phyloP scores from a whole-genome alignment of 2,888 invertebrate species.

The Lordiphosa andalusiaca region DNA sequence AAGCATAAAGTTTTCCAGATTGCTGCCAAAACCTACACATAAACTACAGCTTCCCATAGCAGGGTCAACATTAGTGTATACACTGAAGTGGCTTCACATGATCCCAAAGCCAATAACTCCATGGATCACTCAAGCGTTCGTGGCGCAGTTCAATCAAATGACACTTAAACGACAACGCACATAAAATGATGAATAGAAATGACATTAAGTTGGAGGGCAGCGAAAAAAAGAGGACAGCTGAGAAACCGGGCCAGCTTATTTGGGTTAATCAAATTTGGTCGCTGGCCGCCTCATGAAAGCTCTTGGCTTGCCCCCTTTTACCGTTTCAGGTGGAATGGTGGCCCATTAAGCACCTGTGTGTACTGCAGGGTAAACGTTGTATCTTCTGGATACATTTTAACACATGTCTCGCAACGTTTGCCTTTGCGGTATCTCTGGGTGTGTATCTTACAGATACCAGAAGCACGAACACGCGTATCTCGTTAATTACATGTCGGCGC shows the following conservation, averaged over 20 bases:
- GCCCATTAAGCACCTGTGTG: conserved; percentile 60
- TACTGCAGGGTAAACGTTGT: conserved; percentile 21
- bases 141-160: conserved; percentile 26
- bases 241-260: conserved; percentile 42
- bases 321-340: background rate
- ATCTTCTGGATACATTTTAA: conserved; percentile 50
- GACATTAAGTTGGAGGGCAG: conserved; percentile 31
- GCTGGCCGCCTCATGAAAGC: conserved; percentile 33
- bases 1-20: conserved; percentile 8
- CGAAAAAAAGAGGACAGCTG: conserved; percentile 15
- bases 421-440: background rate
- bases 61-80: conserved; percentile 15
- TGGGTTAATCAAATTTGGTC: conserved; percentile 70
- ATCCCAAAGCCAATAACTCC: conserved; percentile 25
- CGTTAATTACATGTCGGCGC: conserved; percentile 66
- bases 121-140: conserved; percentile 26
- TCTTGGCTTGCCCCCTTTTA: background rate
- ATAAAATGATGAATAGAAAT: conserved; percentile 61
- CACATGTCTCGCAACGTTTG: conserved; percentile 49
- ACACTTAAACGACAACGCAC: conserved; percentile 12
- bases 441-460: conserved; percentile 43
- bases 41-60: background rate
- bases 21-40: conserved; percentile 1
- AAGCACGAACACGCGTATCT: conserved; percentile 46
- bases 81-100: conserved; percentile 26